phyloP scores from a whole-genome alignment of 2,888 invertebrate species.

The Lamellibrachia columna region DNA sequence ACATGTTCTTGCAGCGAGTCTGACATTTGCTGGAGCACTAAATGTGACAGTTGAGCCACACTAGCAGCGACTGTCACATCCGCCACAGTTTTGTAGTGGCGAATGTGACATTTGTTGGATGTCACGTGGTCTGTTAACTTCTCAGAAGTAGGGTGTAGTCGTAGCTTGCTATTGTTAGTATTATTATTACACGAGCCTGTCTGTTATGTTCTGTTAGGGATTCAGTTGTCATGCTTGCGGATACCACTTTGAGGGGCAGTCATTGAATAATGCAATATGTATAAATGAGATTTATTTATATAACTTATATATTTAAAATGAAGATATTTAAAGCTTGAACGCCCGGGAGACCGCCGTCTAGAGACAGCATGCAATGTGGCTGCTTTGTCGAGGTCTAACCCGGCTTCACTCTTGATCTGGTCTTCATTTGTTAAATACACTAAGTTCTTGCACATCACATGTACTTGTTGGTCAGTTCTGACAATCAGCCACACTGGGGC shows the following conservation, averaged over 20 bases:
- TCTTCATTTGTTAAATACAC: conserved; percentile 4
- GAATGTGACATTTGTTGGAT: background rate
- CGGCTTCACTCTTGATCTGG: background rate
- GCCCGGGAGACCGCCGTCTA: background rate
- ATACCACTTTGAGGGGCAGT: background rate
- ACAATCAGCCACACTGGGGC: background rate
- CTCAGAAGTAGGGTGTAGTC: background rate
- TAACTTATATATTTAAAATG: conserved; percentile 16
- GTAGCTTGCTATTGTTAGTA: background rate
- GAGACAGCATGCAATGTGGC: background rate
- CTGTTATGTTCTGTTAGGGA: background rate
- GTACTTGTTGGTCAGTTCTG: background rate
- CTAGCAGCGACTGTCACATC: background rate
- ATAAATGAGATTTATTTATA: conserved; percentile 12
- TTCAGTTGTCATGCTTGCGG: background rate
- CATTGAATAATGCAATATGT: conserved; percentile 9
- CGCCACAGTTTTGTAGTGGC: background rate
- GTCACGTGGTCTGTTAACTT: background rate
- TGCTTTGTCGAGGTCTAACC: background rate
- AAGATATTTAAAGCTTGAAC: background rate
- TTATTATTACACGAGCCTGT: background rate
- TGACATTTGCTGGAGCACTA: background rate
- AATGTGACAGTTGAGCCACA: background rate
- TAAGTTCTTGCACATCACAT: conserved; percentile 5
- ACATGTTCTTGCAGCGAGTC: too few species aligned